phyloP scores from a whole-genome alignment of 2,888 invertebrate genomes.

The Pardosa pseudoannulata region DNA sequence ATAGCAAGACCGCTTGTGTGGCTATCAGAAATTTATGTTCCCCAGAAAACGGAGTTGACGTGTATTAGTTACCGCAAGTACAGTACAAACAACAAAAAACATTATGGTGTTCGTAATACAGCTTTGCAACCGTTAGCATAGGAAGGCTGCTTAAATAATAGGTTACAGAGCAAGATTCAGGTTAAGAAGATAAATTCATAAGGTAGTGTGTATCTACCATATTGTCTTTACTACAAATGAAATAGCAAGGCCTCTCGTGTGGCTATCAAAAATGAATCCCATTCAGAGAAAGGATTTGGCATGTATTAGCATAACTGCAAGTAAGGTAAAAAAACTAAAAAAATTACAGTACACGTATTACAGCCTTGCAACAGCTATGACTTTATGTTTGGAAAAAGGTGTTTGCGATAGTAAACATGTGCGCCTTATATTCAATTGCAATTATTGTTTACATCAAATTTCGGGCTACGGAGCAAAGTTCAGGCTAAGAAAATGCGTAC shows the following conservation, averaged over 20 bases:
- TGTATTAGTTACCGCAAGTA: not conserved
- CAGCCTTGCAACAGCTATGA: not conserved
- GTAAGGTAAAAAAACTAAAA: too few species aligned
- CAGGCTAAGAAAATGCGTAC: too few species aligned
- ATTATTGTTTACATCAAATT: too few species aligned
- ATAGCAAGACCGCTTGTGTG: not conserved
- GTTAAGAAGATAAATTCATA: too few species aligned
- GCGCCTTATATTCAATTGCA: too few species aligned
- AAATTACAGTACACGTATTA: not conserved
- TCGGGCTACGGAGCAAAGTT: too few species aligned
- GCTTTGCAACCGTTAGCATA: not conserved
- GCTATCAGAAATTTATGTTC: not conserved
- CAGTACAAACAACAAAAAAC: not conserved
- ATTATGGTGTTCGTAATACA: not conserved
- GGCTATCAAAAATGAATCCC: not conserved
- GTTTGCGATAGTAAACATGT: too few species aligned
- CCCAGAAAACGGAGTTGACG: not conserved
- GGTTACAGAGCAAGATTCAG: too few species aligned
- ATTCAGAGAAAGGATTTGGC: too few species aligned
- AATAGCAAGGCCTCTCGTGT: not conserved
- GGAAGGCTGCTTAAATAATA: too few species aligned
- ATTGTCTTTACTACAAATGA: not conserved
- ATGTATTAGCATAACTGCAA: not conserved
- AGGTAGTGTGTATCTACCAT: too few species aligned
- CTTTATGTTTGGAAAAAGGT: too few species aligned